Percentiles rank a stretch among this genome's conserved stretches.
phyloP scores from a whole-genome alignment of 2,113 vertebrate species.

The Tachysurus fulvidraco region DNA sequence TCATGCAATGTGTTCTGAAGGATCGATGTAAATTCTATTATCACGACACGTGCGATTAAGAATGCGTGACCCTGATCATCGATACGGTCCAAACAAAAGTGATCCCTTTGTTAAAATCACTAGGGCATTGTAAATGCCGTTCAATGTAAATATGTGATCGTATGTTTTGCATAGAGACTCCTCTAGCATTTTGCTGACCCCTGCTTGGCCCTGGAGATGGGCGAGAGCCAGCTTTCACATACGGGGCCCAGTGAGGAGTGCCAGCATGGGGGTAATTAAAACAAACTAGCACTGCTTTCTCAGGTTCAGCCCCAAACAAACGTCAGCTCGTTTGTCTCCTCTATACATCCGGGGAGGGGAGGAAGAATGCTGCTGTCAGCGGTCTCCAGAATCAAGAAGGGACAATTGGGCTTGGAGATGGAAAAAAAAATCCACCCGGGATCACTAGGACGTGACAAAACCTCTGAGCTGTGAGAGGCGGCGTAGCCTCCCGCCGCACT shows the following conservation, averaged over 20 bases:
- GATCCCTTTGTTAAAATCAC: neutral
- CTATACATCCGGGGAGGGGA: conserved; percentile 24
- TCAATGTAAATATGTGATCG: neutral
- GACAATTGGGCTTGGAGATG: conserved; percentile 37
- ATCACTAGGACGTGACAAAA: conserved; percentile 32
- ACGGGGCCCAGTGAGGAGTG: conserved; percentile 40
- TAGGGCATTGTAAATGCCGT: neutral
- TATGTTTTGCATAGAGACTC: neutral
- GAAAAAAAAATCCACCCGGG: conserved; percentile 10
- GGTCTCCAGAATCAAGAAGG: conserved; percentile 25
- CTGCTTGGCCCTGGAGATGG: conserved; percentile 33
- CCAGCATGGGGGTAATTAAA: conserved; percentile 64
- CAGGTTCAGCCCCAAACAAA: conserved; percentile 55
- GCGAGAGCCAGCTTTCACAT: conserved; percentile 51
- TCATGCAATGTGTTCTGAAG: neutral
- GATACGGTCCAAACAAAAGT: neutral
- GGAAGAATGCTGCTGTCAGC: conserved; percentile 9
- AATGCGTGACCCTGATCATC: neutral
- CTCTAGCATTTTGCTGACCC: conserved; percentile 13
- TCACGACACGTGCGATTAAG: neutral
- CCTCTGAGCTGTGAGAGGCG: conserved; percentile 31
- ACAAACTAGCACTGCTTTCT: conserved; percentile 57
- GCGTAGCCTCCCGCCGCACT: conserved; percentile 16
- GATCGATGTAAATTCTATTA: neutral
- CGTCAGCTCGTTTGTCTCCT: conserved; percentile 31